phyloP scores from a whole-genome alignment of 2,888 invertebrate genomes.

The Podabrus alpinus region DNA sequence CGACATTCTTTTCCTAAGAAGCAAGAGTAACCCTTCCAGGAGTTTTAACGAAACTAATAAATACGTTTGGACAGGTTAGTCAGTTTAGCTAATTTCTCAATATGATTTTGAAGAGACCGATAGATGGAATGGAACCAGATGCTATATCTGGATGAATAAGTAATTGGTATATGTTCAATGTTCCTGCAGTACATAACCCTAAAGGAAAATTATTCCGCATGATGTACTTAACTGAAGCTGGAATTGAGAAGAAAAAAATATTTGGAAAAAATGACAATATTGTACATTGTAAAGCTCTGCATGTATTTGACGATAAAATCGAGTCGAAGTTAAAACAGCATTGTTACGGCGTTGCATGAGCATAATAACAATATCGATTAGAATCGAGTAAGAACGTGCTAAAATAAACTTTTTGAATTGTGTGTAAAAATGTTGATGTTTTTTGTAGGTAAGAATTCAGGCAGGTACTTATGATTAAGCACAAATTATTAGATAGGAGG shows the following conservation, averaged over 20 bases:
- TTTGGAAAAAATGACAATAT: not conserved
- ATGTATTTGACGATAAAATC: slow-evolving; percentile 2
- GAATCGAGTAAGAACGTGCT: slow-evolving; percentile 11
- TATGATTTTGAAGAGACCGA: not conserved
- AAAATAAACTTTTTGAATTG: slow-evolving; percentile 12
- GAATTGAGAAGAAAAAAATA: not conserved
- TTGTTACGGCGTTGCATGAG: slow-evolving; percentile 3
- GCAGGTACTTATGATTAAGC: slow-evolving; percentile 32
- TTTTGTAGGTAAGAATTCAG: slow-evolving; percentile 20
- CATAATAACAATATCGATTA: slow-evolving; percentile 15
- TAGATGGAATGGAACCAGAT: not conserved
- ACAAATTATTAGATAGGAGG: slow-evolving; percentile 34
- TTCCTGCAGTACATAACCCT: not conserved
- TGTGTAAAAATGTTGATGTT: slow-evolving; percentile 8
- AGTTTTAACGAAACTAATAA: not conserved
- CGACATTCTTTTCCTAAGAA: not conserved
- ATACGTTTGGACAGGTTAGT: too few species aligned
- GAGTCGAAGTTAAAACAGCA: not conserved
- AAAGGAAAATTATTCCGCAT: not conserved
- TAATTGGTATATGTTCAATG: not conserved
- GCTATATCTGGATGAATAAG: not conserved
- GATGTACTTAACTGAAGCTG: not conserved
- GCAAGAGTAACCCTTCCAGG: not conserved
- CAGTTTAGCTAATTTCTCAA: not conserved
- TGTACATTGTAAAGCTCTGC: not conserved